Base-by-base conservation (phyloP, 2,797 vertebrate species). In the Hippopotamyrus pictus region DNA sequence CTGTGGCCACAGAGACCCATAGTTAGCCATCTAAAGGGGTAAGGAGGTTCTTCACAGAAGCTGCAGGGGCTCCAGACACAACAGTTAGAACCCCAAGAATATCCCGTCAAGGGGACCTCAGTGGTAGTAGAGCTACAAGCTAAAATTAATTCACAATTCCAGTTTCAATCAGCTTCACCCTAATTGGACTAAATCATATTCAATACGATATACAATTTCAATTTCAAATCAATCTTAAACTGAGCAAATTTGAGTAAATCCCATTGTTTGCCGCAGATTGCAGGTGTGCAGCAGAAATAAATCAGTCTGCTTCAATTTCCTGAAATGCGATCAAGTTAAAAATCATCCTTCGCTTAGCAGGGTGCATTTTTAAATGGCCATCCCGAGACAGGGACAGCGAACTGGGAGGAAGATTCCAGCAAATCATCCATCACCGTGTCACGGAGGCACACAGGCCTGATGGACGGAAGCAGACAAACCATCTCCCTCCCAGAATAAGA, bases 1-100 rank as follows among this genome's bases (percentile, higher is more conserved):
- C 98, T 99, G 93, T 46, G 59, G 93, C 57, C 83, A 54, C 44
- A 48, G 83, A 86, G 50, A 29, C 50, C 73, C 41, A 79, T 6
- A 17, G 50, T 84, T 50, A 83, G 8, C 79, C n/a, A 84, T 51
- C 82, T 84, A 11, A 84, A 22, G 25, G 91, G 90, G 90, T 41
- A 1, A 53, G 29, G 0, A 54, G 88, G 9, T 50, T 84, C 82
- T 84, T 79, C 65, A 79, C 37, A 44, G 33, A 5, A 29, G 7
- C 33, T 41, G 73, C 17, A 44, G 37, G 73, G 19, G 82, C 25
- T 22, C 44, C 44, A 4, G 79, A 17, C 9, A 14, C 50, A 22
- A 44, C 46, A 79, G 33, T 14, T 84, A 46, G 22, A 22, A 50
- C 9, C 46, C 1, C n/a, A 50, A 51, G 22, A 25, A 46, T 29